A percentile compares a stretch with the other conserved stretches of the same genome.
These are phyloP conservation scores for Pocillopora verrucosa DNA, from an alignment of 64 coral and sea anemone species.

Conservation along the genomic window DNA sequence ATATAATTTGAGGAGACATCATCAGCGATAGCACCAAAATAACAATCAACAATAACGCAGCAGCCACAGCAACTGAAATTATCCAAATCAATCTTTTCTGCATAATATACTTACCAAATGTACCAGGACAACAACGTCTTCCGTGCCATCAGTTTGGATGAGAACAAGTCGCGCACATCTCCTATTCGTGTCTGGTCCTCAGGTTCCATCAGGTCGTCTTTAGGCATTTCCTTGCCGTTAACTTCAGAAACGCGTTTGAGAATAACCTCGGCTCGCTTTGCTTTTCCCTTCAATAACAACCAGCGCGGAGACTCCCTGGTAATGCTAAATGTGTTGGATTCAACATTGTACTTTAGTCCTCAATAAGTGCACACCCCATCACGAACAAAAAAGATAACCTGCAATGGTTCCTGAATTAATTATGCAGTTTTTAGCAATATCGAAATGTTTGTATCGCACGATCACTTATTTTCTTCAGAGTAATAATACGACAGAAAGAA, in stretches of 20 bases:
- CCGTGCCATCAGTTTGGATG: neutral
- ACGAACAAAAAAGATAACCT: too few species aligned
- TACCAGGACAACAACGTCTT: conserved; percentile 26
- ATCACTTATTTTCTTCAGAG: neutral
- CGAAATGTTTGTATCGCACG: neutral
- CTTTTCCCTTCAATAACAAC: conserved; percentile 23
- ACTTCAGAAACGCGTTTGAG: conserved; percentile 4
- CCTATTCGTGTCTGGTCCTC: neutral
- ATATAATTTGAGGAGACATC: too few species aligned
- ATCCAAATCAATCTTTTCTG: neutral
- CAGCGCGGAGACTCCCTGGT: conserved; percentile 40
- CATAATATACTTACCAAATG: conserved; percentile 13
- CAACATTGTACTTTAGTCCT: neutral
- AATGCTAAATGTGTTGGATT: conserved; percentile 8
- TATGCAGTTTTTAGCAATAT: too few species aligned
- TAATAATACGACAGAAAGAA: too few species aligned
- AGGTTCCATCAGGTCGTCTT: neutral
- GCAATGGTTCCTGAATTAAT: too few species aligned
- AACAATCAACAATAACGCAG: neutral
- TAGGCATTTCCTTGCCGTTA: conserved; percentile 25
- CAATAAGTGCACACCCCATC: too few species aligned
- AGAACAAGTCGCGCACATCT: conserved; percentile 33
- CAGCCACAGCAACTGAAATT: neutral
- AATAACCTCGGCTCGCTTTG: conserved; percentile 3
- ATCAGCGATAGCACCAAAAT: neutral